Base-by-base conservation (phyloP, 2,113 vertebrate species). In the Sinocyclocheilus rhinocerous region DNA sequence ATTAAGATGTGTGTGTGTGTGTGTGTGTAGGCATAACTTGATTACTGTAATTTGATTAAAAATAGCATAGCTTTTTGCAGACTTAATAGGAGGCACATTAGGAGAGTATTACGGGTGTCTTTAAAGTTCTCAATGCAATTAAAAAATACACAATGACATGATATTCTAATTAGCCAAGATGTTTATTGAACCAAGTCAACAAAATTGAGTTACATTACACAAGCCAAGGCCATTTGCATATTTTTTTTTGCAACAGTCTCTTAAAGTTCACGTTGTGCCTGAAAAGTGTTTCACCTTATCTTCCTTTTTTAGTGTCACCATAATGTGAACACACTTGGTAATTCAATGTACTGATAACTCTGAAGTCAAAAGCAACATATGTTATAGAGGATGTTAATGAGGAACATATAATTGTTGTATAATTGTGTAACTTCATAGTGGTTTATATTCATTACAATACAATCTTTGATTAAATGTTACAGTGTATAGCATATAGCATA, bases 31-130 rank as follows among this genome's bases (percentile, higher is more conserved):
- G 85, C 57, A 70, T 84, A 90, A 91, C 67, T 63, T 86, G 89
- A 90, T 91, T 89, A 89, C 76, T 6, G 76, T 87, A 89, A 92
- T 91, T 90, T 89, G 82, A 91, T 90, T 90, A 75, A 87, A 69
- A 89, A 87, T 65, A 84, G 76, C 88, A 61, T 83, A 83, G 76
- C 86, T 84, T 81, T 72, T 84, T 76, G 83, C 73, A 78, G 39
- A 81, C 76, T 75, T 63, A 78, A 86, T 77, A 75, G 15, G 8
- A 6, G 63, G 57, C 73, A 63, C 72, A 33, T 73, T 65, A 73
- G 55, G 67, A 65, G 29, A 63, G 59, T 63, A 76, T 42, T 45
- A 76, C 0, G 9, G 24, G 22, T 52, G 79, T n/a, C 69, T 67
- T 69, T 57, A 52, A 48, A 70, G 57, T 48, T 67, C 42, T 55